These are phyloP conservation scores for Gymnobelideus leadbeateri DNA, from an alignment of 2,113 vertebrate species.

Conservation along the genomic window DNA sequence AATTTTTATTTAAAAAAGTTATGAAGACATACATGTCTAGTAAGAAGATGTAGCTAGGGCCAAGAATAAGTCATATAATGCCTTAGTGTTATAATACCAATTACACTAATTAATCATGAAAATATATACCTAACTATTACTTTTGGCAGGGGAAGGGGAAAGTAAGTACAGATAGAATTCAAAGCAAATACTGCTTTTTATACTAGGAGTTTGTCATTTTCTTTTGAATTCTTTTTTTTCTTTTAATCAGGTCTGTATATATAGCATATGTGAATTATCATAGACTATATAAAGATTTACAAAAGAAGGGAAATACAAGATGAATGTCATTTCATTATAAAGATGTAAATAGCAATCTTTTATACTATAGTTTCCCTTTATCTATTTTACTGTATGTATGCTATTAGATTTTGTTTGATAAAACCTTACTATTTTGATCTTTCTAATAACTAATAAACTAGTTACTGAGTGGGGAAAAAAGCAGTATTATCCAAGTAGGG, in stretches of 20 bases:
- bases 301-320: neutral
- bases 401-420: neutral
- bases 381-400: neutral
- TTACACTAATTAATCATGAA: accelerated
- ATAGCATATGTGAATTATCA: neutral
- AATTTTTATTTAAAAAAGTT: too few relatives aligned
- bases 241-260: neutral
- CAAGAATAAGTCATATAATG: neutral
- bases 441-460: neutral
- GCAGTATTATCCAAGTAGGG: too few relatives aligned
- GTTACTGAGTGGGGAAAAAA: neutral
- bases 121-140: neutral
- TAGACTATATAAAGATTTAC: neutral
- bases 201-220: neutral
- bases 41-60: neutral
- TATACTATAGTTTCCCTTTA: neutral
- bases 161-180: neutral
- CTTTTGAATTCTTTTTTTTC: neutral
- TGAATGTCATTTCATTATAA: constrained; percentile 27
- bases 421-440: neutral
- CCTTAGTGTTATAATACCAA: neutral
- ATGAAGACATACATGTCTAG: too few relatives aligned
- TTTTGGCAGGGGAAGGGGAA: too few relatives aligned
- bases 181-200: neutral
- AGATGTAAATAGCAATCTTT: neutral